phyloP scores from a whole-genome alignment of 2,888 invertebrate genomes.

The Atrina japonica region DNA sequence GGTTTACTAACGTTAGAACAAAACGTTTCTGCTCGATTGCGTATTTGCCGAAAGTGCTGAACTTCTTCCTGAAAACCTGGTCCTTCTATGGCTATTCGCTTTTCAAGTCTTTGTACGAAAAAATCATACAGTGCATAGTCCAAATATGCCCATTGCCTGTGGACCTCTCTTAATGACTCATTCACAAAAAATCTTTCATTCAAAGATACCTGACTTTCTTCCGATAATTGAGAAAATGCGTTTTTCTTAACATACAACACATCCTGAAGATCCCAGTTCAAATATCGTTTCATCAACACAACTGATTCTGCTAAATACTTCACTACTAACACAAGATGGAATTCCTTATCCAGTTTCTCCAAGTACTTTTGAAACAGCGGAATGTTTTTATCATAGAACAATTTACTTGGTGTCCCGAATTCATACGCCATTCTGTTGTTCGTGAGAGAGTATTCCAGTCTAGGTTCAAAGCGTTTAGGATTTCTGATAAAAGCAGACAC shows the following conservation, averaged over 20 bases:
- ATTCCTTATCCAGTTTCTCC: slow-evolving; percentile 52
- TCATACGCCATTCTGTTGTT: slow-evolving; percentile 61
- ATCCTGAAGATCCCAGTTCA: slow-evolving; percentile 61
- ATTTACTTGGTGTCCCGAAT: slow-evolving; percentile 52
- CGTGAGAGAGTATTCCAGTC: slow-evolving; percentile 6
- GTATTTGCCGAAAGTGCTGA: slow-evolving; percentile 12
- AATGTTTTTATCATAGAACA: slow-evolving; percentile 7
- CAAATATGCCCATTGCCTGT: slow-evolving; percentile 14
- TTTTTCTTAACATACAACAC: slow-evolving; percentile 52
- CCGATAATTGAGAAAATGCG: neutral
- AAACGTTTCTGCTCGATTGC: slow-evolving; percentile 16
- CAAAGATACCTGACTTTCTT: neutral
- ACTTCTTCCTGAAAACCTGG: slow-evolving; percentile 27
- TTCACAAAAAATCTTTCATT: slow-evolving; percentile 2
- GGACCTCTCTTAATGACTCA: neutral
- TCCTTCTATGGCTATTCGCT: slow-evolving; percentile 1
- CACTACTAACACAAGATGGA: slow-evolving; percentile 64
- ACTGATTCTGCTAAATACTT: slow-evolving; percentile 67
- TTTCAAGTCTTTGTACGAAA: slow-evolving; percentile 9
- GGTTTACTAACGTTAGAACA: slow-evolving; percentile 11
- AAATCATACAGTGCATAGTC: slow-evolving; percentile 34
- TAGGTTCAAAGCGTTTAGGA: slow-evolving; percentile 54
- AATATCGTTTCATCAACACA: slow-evolving; percentile 56
- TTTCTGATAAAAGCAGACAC: slow-evolving; percentile 51
- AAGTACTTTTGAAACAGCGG: slow-evolving; percentile 51